These are phyloP conservation scores for Aphelenchoides besseyi DNA, from an alignment of 1,140 invertebrate species.

Conservation along the genomic window DNA sequence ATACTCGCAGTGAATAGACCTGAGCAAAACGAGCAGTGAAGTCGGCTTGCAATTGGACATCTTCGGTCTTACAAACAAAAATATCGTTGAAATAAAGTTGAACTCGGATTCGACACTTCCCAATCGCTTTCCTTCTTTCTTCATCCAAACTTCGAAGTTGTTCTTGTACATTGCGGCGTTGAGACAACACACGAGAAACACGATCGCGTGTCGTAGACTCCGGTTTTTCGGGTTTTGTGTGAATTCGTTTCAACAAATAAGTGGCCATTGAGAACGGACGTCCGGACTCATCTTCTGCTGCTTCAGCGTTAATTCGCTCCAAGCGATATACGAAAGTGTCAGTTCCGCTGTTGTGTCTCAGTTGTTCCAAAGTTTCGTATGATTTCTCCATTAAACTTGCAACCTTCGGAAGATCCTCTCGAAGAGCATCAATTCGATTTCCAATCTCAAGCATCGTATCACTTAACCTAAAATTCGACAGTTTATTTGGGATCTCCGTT, in stretches of 20 bases:
- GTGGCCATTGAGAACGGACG: background rate
- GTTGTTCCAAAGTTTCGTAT: constrained; percentile 15
- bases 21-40: constrained; percentile 36
- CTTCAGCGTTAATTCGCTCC: background rate
- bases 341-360: background rate
- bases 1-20: constrained; percentile 37
- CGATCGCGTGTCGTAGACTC: background rate
- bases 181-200: background rate
- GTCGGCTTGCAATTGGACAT: constrained; percentile 11
- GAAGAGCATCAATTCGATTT: background rate
- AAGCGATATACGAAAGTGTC: background rate
- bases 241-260: constrained; percentile 1
- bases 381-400: background rate
- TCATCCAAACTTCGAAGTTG: background rate
- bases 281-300: background rate
- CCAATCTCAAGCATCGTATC: background rate
- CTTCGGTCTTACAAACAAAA: constrained; percentile 38
- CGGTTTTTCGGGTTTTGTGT: background rate
- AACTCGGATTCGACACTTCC: constrained; percentile 30
- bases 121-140: constrained; percentile 12
- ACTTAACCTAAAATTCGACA: background rate
- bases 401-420: background rate
- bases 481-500: background rate
- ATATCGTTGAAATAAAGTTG: constrained; percentile 44
- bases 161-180: background rate